Evolutionary conservation across 2,888 invertebrate species (phyloP).

Genomic region (Autographa pulchrina): DNA sequence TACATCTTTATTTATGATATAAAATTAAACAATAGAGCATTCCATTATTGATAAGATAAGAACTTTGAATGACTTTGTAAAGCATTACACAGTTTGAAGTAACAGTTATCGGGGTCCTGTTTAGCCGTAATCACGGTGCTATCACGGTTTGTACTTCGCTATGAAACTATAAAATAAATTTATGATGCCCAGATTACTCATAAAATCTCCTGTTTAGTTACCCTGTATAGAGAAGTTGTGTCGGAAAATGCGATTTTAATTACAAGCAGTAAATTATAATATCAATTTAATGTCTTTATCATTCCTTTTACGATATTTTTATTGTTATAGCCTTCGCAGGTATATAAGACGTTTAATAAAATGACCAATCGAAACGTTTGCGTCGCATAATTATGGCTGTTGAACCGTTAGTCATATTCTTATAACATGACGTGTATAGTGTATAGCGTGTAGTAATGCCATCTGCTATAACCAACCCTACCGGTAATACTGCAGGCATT

Average conservation of each 20-base stretch:
- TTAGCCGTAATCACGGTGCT: background rate
- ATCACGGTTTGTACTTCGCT: conserved; percentile 1
- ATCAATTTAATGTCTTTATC: conserved; percentile 11
- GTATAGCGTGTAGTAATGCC: too few species aligned
- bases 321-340: background rate
- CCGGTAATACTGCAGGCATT: too few species aligned
- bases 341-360: background rate
- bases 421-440: too few species aligned
- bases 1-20: too few species aligned
- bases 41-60: too few species aligned
- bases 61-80: too few species aligned
- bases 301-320: conserved; percentile 14
- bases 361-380: background rate
- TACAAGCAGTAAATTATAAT: conserved; percentile 13
- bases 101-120: background rate
- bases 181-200: conserved; percentile 10
- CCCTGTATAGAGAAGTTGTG: background rate
- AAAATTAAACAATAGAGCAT: too few species aligned
- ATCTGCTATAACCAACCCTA: too few species aligned
- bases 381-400: background rate
- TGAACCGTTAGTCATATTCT: background rate
- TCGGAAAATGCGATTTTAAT: conserved; percentile 13
- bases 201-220: conserved; percentile 16
- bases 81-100: too few species aligned
- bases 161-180: conserved; percentile 13